Conservation (phyloP, 2,797 vertebrate species). For the Chelonia mydas region DNA sequence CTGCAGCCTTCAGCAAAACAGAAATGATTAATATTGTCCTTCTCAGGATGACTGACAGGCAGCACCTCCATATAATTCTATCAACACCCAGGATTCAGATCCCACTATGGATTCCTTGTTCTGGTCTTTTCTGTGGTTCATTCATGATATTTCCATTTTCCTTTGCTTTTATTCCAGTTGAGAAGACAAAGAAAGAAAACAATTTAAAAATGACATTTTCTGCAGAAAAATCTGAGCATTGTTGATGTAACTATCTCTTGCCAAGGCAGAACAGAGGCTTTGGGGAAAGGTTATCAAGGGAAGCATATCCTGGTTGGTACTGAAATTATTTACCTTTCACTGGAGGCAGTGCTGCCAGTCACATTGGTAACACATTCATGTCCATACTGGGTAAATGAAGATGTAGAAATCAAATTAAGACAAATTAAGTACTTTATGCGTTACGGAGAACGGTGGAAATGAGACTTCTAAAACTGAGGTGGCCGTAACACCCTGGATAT, state of each 20-base stretch:
- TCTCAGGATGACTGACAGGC: background rate
- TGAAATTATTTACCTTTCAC: background rate
- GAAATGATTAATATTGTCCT: background rate
- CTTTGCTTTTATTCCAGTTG: background rate
- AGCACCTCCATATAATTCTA: background rate
- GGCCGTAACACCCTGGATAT: background rate
- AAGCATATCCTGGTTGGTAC: background rate
- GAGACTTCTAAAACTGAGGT: background rate
- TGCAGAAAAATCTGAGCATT: too few relatives aligned
- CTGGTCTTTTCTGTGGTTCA: background rate
- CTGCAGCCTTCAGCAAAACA: background rate
- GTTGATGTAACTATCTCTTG: background rate
- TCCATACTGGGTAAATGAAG: background rate
- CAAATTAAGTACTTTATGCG: background rate
- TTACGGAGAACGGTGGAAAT: background rate
- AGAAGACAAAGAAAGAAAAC: accelerated
- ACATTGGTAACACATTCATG: background rate
- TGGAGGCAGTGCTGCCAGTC: background rate
- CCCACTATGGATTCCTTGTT: background rate
- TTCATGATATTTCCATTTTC: background rate
- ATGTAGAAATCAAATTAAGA: background rate
- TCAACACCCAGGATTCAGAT: background rate
- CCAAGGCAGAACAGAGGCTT: background rate
- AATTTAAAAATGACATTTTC: background rate
- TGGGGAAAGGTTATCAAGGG: background rate